These are phyloP conservation scores for Clivina fossor DNA, from an alignment of 2,888 invertebrate species.

Conservation along the genomic window DNA sequence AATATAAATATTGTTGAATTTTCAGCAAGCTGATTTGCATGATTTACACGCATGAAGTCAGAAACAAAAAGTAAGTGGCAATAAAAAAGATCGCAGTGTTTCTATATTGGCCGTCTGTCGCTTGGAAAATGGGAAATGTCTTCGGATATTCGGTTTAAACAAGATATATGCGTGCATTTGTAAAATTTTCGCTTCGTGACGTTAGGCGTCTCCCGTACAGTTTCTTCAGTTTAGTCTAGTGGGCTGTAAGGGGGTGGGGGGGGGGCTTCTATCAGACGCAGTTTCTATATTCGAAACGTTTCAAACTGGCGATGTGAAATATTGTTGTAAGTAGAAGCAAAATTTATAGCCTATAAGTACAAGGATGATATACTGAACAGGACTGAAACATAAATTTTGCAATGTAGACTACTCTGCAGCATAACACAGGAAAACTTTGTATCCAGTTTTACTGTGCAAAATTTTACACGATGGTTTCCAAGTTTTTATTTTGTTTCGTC, in stretches of 20 bases:
- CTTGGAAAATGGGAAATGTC: conserved; percentile 3
- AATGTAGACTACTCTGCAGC: conserved; percentile 17
- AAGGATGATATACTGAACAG: conserved; percentile 31
- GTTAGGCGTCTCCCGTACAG: conserved; percentile 23
- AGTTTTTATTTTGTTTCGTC: background rate
- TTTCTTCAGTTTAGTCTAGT: conserved; percentile 28
- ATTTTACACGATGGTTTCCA: background rate
- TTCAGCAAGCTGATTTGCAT: too few relatives aligned
- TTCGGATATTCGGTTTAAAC: conserved; percentile 10
- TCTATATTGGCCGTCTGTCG: too few relatives aligned
- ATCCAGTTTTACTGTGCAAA: background rate
- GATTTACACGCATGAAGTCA: too few relatives aligned
- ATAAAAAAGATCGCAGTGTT: too few relatives aligned
- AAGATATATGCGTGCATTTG: conserved; percentile 26
- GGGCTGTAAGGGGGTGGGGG: too few relatives aligned
- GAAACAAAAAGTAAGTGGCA: too few relatives aligned
- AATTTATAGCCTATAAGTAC: conserved; percentile 30
- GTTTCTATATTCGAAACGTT: conserved; percentile 22
- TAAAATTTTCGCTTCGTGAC: conserved; percentile 14
- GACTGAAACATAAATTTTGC: conserved; percentile 29
- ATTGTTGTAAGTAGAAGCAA: conserved; percentile 30
- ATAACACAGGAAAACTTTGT: conserved; percentile 6
- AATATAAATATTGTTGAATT: too few relatives aligned
- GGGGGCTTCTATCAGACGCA: conserved; percentile 23
- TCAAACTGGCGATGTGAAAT: conserved; percentile 31